Base-by-base conservation (phyloP, 2,797 vertebrate species). In the Champsocephalus esox region DNA sequence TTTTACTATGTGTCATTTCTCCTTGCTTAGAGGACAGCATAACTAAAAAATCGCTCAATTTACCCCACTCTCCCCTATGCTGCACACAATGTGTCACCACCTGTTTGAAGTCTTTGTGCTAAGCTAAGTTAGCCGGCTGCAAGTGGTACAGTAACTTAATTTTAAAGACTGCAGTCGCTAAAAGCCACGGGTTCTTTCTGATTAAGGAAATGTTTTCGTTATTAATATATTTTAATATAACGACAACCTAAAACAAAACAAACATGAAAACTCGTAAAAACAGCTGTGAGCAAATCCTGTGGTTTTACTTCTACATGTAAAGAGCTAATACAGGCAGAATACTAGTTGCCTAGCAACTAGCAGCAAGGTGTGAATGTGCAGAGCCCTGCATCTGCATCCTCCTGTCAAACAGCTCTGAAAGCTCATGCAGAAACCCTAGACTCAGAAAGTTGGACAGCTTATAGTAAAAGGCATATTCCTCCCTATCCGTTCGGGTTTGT, bases 361-460 rank as follows among this genome's bases (percentile, higher is more conserved):
- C 28, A 28, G 5, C 28, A 87, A 88, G 82, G 88, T 90, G 89
- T 86, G 80, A 93, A 84, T 4, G 1, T 19, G 19, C 38, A 9
- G 9, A 3, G 19, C 78, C 77, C 60, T 51, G 63, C 14, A 17
- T 83, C 48, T 51, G 57, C 70, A 63, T 2, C 10, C 21, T 5
- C 28, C 4, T 28, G 28, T 63, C 66, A 60, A 55, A 70, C 32
- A 60, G 21, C 3, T 64, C 52, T 41, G 12, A 43, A 57, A 44
- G 17, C 52, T 58, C 44, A 70, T n/a, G 16, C 58, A 60, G 19
- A 46, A 68, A 59, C 12, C 3, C 19, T 44, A 70, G 4, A 65
- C 21, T 69, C 28, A 13, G 12, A 55, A 51, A 75, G 45, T 10
- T 1, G 10, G 38, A 38, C 43, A 32, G 48, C 10, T 56, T 49